Evolutionary conservation across 2,113 vertebrate species (phyloP), one percentile per base, ranked within the genome.

Genomic region (Lagenorhynchus albirostris): DNA sequence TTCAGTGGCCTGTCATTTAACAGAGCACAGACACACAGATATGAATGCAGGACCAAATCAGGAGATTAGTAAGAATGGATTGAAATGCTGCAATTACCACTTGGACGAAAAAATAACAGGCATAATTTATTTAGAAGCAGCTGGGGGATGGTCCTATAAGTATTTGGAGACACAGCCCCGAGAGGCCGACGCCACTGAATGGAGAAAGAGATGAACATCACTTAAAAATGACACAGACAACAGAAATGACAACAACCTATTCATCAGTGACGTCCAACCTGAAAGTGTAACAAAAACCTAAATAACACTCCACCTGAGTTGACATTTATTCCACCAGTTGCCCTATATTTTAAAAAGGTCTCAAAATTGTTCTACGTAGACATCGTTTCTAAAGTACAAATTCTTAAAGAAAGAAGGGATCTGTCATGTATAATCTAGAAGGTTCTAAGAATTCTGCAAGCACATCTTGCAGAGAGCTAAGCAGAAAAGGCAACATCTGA

Each of bases 261-360:
- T 98, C 97, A 98, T 98, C 98, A 98, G n/a, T 41, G 23, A 97
- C 50, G 65, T 98, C 83, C 98, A 97, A 85, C 91, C 81, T 97
- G 95, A n/a, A 98, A 89, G 89, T 96, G 96, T 97, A 98, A 98
- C 98, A 98, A 98, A 97, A 98, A 94, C 95, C 94, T 97, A 98
- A 98, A 98, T 97, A 98, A 93, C 88, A 97, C 94, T 97, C 96
- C 76, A 98, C 97, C 98, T 98, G 85, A 97, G 70, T 93, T 98
- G 98, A 97, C 98, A 98, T 98, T 98, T 98, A 98, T 98, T 98
- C 96, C 41, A 95, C 90, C 98, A 98, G 97, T 95, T 98, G 98
- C 97, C 93, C 97, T 97, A 97, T 97, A 98, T 98, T 98, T 98
- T 96, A 38, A 92, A 97, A 98, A 98, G 97, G 96, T 97, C 92